phyloP scores from a whole-genome alignment of 2,113 vertebrate species.

The Megatriorchis doriae region DNA sequence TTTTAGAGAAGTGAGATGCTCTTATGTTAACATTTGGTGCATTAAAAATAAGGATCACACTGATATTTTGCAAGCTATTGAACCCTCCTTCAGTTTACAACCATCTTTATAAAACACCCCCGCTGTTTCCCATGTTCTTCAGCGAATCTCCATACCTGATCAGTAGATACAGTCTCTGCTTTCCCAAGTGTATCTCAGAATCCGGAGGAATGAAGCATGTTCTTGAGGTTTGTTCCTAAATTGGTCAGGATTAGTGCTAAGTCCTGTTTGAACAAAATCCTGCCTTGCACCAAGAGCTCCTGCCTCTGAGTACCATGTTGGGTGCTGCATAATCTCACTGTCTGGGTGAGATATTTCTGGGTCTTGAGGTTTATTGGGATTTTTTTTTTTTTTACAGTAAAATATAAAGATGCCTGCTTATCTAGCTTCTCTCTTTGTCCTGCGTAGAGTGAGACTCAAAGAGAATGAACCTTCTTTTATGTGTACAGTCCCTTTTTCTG shows the following conservation, averaged over 20 bases:
- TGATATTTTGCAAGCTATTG: not conserved
- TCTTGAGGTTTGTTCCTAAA: not conserved
- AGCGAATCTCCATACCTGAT: not conserved
- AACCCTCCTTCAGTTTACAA: not conserved
- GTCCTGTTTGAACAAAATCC: not conserved
- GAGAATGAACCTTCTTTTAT: not conserved
- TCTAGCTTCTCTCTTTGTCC: not conserved
- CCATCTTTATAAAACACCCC: not conserved
- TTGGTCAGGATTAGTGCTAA: not conserved
- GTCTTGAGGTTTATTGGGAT: not conserved
- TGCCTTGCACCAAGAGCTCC: not conserved
- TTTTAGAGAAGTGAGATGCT: not conserved
- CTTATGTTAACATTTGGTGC: not conserved
- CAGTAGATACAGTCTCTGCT: not conserved
- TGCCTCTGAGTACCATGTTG: not conserved
- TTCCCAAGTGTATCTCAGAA: not conserved
- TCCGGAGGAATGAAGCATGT: not conserved
- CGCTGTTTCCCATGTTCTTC: not conserved
- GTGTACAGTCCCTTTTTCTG: not conserved
- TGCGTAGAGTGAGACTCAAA: not conserved
- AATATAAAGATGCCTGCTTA: not conserved
- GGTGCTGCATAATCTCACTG: not conserved
- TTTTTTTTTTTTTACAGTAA: not conserved
- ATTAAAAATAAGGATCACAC: not conserved
- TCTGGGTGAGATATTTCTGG: not conserved